These are phyloP conservation scores for Solea senegalensis DNA, from an alignment of 2,113 vertebrate species.

Conservation along the genomic window DNA sequence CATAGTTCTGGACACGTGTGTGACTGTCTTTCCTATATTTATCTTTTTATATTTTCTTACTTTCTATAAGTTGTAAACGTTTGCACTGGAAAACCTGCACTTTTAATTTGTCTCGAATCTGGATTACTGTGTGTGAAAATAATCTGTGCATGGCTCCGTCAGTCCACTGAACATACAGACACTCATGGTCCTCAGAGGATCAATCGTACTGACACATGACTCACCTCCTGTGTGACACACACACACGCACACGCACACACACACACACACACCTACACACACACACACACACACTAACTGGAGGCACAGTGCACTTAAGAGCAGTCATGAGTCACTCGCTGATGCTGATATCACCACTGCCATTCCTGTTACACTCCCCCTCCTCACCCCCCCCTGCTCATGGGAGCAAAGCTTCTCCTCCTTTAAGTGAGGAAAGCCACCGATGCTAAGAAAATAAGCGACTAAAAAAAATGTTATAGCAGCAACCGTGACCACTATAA, in stretches of 20 bases:
- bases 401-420: slow-evolving; percentile 18
- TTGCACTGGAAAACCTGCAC: too few species aligned
- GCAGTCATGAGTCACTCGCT: slow-evolving; percentile 66
- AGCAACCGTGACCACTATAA: too few species aligned
- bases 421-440: slow-evolving; percentile 29
- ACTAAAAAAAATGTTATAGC: background rate
- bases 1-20: too few species aligned
- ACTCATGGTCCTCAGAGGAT: background rate
- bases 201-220: background rate
- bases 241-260: background rate
- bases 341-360: slow-evolving; percentile 65
- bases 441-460: background rate
- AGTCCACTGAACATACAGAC: background rate
- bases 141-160: background rate
- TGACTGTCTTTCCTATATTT: too few species aligned
- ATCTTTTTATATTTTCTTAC: too few species aligned
- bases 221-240: background rate
- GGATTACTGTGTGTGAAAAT: background rate
- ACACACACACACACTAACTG: slow-evolving; percentile 48
- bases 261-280: background rate
- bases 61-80: too few species aligned
- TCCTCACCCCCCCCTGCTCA: slow-evolving; percentile 19
- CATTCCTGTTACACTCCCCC: slow-evolving; percentile 45
- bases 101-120: too few species aligned
- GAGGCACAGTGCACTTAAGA: slow-evolving; percentile 57